Conservation (phyloP, 1,140 invertebrate genomes). For the Delia radicum region DNA sequence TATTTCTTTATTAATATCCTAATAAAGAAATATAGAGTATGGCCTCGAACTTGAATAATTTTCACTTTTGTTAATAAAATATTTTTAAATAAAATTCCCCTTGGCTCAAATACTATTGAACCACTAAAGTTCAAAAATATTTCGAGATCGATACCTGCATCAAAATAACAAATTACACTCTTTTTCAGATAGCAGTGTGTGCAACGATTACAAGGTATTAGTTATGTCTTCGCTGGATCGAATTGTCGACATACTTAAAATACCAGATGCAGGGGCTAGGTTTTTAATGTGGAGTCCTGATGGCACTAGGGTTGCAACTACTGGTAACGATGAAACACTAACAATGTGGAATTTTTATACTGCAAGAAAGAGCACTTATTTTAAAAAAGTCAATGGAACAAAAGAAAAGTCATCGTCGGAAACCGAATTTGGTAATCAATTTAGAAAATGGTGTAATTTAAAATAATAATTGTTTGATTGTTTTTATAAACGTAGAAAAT, state of each 20-base stretch:
- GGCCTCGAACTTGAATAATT: too few relatives aligned
- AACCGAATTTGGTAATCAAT: conserved; percentile 10
- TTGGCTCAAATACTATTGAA: too few relatives aligned
- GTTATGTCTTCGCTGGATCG: conserved; percentile 46
- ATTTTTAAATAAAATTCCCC: too few relatives aligned
- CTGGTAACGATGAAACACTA: conserved; percentile 45
- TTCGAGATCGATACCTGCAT: too few relatives aligned
- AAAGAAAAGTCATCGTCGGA: background rate
- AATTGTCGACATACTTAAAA: conserved; percentile 42
- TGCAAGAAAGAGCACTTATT: background rate
- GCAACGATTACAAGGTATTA: conserved; percentile 37
- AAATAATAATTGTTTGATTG: too few relatives aligned
- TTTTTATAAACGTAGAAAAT: background rate
- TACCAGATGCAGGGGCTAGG: conserved; percentile 37
- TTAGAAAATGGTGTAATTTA: conserved; percentile 7
- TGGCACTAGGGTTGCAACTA: conserved; percentile 45
- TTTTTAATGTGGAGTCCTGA: conserved; percentile 51
- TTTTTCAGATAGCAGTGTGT: conserved; percentile 31
- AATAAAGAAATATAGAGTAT: too few relatives aligned
- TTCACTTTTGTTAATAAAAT: too few relatives aligned
- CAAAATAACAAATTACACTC: too few relatives aligned
- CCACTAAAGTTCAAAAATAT: too few relatives aligned
- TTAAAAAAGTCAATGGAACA: background rate
- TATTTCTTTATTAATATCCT: too few relatives aligned
- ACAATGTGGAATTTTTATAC: conserved; percentile 49